Evolutionary conservation across 2,113 vertebrate genomes (phyloP), one percentile per base, ranked within the genome.

Genomic region (Gymnarchus niloticus): DNA sequence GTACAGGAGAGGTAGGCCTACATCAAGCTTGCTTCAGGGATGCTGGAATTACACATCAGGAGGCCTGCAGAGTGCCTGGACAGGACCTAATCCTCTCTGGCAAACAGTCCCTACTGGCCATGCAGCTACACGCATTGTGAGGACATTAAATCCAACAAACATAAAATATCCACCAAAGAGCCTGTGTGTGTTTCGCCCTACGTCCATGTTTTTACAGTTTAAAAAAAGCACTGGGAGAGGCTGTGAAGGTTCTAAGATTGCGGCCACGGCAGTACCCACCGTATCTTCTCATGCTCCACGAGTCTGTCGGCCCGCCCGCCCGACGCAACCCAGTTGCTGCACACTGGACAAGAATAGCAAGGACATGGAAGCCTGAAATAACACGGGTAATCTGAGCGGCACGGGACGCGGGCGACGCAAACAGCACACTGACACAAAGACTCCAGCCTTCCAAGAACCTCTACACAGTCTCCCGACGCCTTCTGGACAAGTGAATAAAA

Each of bases 331-430:
- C 84, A 80, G 84, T 21, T 54, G 51, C 84, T 80, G 84, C 69
- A 56, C 69, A 37, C 69, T 52, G 54, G 80, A 86, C 85, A 83
- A 69, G 85, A 86, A 86, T 65, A 86, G 59, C 85, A 86, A 86
- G 80, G 85, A 83, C 85, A 86, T 44, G 52, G 46, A 56, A 44
- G 85, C 85, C 80, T 86, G 85, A 86, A 86, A 86, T 86, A 86
- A 86, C 61, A 80, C 80, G 9, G 48, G 85, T 73, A 73, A 86
- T 54, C 78, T 83, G 85, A 86, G 80, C 78, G 54, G 44, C 59
- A 49, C 51, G 85, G 59, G 77, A 61, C 8, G 41, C 37, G 48
- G 69, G 12, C 12, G 85, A 59, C 46, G 61, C 88, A 37, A 81
- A 73, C 21, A 14, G 61, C 81, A 76, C 85, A 12, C 23, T 49